phyloP scores from a whole-genome alignment of 2,113 vertebrate species.

The Eptesicus fuscus region DNA sequence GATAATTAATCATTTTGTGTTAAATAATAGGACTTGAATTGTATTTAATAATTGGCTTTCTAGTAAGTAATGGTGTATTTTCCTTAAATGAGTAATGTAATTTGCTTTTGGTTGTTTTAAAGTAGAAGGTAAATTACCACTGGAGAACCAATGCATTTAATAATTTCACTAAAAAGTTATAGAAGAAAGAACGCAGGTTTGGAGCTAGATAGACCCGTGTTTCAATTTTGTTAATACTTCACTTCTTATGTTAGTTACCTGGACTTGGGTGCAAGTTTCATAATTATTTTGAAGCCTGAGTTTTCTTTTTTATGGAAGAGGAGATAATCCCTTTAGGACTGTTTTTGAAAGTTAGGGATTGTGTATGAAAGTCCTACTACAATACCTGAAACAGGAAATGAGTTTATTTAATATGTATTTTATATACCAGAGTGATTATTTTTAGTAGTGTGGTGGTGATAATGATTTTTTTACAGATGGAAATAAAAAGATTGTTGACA shows the following conservation, averaged over 20 bases:
- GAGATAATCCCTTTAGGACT: not conserved
- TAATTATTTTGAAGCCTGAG: not conserved
- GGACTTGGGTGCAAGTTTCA: not conserved
- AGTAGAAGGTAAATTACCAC: not conserved
- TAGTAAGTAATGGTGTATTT: slow-evolving; percentile 2
- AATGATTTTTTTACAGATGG: not conserved
- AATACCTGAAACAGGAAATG: not conserved
- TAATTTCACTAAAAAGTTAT: not conserved
- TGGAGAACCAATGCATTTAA: not conserved
- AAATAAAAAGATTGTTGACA: not conserved
- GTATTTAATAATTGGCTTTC: not conserved
- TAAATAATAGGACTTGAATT: not conserved
- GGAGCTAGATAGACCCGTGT: not conserved
- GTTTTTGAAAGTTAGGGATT: not conserved
- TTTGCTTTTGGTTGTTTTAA: not conserved
- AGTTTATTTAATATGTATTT: slow-evolving; percentile 15
- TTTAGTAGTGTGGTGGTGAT: not conserved
- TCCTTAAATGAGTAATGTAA: not conserved
- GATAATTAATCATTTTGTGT: not conserved
- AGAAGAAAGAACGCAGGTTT: not conserved
- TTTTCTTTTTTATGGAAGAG: not conserved
- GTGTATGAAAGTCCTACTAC: not conserved
- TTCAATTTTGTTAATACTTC: not conserved
- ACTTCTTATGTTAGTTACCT: not conserved
- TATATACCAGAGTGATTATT: not conserved